A percentile compares a stretch with the other conserved stretches of the same genome.
Conservation (phyloP, 2,888 invertebrate species). For the Dynastes grantii region DNA sequence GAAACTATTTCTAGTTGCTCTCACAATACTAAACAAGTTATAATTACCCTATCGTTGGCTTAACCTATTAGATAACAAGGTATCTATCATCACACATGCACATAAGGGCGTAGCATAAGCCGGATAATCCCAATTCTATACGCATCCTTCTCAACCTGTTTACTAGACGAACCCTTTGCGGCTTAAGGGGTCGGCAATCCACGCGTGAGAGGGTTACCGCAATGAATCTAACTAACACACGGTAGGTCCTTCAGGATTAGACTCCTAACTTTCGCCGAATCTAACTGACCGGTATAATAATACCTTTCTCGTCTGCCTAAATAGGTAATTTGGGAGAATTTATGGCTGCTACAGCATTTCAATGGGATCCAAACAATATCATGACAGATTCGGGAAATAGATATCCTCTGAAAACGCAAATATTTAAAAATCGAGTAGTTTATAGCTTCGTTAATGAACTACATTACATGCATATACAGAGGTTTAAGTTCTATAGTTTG, state of each 20-base stretch:
- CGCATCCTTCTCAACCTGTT: background rate
- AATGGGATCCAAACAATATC: too few relatives aligned
- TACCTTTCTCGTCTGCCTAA: background rate
- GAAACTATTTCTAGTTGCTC: too few relatives aligned
- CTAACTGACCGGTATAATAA: background rate
- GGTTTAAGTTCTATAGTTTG: background rate
- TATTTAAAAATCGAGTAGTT: too few relatives aligned
- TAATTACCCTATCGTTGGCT: background rate
- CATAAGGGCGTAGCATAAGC: background rate
- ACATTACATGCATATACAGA: too few relatives aligned
- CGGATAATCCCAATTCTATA: background rate
- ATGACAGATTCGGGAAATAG: too few relatives aligned
- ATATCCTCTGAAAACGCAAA: too few relatives aligned
- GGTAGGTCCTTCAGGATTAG: constrained; percentile 5
- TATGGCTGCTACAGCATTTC: too few relatives aligned
- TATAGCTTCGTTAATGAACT: too few relatives aligned
- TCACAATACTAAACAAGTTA: too few relatives aligned
- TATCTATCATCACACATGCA: too few relatives aligned
- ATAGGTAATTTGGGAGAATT: too few relatives aligned
- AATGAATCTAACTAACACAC: background rate
- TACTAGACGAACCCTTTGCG: background rate
- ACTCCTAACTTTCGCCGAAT: background rate
- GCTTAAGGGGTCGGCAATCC: background rate
- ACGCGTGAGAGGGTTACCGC: constrained; percentile 2
- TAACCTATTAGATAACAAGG: background rate